Evolutionary conservation across 2,797 vertebrate species (phyloP), one percentile per base, ranked within the genome.

Genomic region (Bradypodion pumilum): DNA sequence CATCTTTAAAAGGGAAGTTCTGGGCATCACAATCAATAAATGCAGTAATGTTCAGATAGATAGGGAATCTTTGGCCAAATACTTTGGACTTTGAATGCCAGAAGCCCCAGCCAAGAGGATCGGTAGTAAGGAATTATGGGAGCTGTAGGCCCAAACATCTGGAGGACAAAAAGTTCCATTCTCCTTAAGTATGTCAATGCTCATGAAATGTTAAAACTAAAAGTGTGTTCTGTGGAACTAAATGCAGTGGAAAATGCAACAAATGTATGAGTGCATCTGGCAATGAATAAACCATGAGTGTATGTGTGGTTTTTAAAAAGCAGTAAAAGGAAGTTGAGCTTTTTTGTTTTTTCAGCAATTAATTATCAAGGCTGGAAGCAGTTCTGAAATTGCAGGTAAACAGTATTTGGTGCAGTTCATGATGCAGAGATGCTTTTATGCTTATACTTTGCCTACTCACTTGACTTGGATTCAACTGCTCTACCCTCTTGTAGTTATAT

Each of bases 171-270:
- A 56, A 52, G 15, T 56, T 56, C 89, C 91, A 88, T 91, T 85
- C 89, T 90, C 89, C 90, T 91, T 91, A 92, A 91, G 82, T 85
- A 77, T 25, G 79, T 23, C 86, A 82, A 81, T 85, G 86, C 90
- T 92, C 92, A 91, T 93, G 89, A 92, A 92, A 93, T 92, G 91
- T 92, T 93, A 90, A 94, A 92, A 83, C 83, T 90, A 87, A 86
- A 89, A 90, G 89, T 90, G 19, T 84, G 86, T 87, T 90, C 85
- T 59, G 52, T 7, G 85, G 83, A 85, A 90, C 88, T 88, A 78
- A 89, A 87, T 74, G 80, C 42, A 49, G 32, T 42, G 8, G 78
- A 40, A 0, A 35, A 86, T 91, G 87, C 0, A 46, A 82, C 85
- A 92, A 89, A 89, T 88, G 90, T 93, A 32, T 70, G 87, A 93